Evolutionary conservation across 2,113 vertebrate species (phyloP).

Genomic region (Xiphophorus maculatus): DNA sequence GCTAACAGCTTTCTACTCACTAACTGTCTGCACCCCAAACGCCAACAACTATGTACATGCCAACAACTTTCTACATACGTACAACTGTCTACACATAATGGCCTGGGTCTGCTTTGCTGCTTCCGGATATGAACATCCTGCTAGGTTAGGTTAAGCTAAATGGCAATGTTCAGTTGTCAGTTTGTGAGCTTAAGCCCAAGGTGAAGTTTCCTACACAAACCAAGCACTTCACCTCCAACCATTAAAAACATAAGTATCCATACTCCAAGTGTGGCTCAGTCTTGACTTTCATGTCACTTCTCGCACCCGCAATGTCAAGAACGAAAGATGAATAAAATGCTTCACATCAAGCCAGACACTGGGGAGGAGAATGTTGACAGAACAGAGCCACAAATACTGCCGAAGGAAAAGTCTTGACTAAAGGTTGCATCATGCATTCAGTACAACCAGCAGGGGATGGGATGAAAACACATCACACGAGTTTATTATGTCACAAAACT

Average conservation of each 20-base stretch:
- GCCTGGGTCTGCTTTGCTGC: no score
- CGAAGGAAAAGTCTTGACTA: slow-evolving; percentile 8
- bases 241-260: not conserved
- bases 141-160: no score
- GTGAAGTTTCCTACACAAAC: no score
- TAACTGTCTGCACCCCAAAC: no score
- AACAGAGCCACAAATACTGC: not conserved
- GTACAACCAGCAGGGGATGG: not conserved
- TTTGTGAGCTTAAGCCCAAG: no score
- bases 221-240: not conserved
- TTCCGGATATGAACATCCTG: no score
- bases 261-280: not conserved
- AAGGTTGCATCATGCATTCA: slow-evolving; percentile 7
- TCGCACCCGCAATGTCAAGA: not conserved
- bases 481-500: not conserved
- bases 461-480: not conserved
- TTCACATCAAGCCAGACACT: not conserved
- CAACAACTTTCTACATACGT: no score
- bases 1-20: no score
- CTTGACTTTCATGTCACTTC: not conserved
- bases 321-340: not conserved
- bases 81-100: no score
- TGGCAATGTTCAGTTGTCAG: no score
- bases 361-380: not conserved
- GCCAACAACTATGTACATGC: no score